Base-by-base conservation (phyloP, 2,797 vertebrate species). In the Ctenopoma multispine region DNA sequence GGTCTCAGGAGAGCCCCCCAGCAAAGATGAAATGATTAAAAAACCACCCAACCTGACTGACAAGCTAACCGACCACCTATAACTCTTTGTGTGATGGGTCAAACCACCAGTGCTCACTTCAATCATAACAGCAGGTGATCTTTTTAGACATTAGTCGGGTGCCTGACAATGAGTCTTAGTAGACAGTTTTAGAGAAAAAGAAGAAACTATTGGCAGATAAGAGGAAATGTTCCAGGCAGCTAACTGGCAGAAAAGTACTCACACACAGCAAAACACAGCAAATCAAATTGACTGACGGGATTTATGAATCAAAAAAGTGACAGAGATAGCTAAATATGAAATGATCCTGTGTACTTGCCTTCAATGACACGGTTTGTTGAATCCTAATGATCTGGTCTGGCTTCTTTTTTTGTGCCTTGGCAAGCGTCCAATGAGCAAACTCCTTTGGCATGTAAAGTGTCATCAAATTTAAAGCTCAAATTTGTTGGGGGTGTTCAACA, bases 1-100 rank as follows among this genome's bases (percentile, higher is more conserved):
- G 94, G 94, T 96, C 96, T 95, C 96, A 54, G 76, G 95, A 96
- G 97, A 96, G 94, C 90, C 84, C 90, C 94, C 93, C 93, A 95
- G 91, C 94, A 92, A 94, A 95, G 95, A 96, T 96, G 96, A 97
- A 97, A 98, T 97, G 96, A 99, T 99, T 98, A 99, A 99, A 97
- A 96, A 92, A 91, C 62, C 85, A 88, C 87, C 86, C 85, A 94
- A 94, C 94, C 95, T 95, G 95, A 96, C 95, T 96, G 96, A 96
- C 96, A 97, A 96, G 95, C 96, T 95, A 93, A 95, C 86, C 85
- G 21, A 72, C 85, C 87, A 87, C 88, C 90, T 87, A 86, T 83
- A 86, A 88, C 59, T 89, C 89, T 84, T 69, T 68, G 75, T 63
- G 83, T 4, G 61, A 67, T 0, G 51, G 87, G 87, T 91, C 86